Conservation (phyloP, 1,140 invertebrate genomes). For the Eupristina koningsbergeri region DNA sequence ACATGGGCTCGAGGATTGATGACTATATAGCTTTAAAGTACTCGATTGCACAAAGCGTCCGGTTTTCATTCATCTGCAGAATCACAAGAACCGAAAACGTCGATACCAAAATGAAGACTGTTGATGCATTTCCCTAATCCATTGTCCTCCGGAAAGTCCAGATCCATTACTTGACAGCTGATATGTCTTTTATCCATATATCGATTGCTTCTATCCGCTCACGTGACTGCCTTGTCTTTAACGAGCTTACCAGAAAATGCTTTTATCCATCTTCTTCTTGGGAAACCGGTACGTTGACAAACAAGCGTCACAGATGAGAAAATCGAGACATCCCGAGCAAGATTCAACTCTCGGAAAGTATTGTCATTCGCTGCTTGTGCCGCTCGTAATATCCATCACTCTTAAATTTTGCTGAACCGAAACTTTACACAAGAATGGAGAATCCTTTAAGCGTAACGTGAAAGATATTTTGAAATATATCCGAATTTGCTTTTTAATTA, state of each 20-base stretch:
- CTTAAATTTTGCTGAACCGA: constrained; percentile 23
- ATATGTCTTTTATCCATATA: constrained; percentile 35
- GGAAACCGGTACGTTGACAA: constrained; percentile 15
- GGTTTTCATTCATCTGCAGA: background rate
- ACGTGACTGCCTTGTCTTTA: constrained; percentile 31
- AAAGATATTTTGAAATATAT: too few relatives aligned
- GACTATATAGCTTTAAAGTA: background rate
- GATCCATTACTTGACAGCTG: constrained; percentile 45
- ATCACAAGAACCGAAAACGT: background rate
- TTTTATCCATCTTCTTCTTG: constrained; percentile 39
- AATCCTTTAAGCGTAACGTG: too few relatives aligned
- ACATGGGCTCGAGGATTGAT: background rate
- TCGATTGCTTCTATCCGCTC: constrained; percentile 17
- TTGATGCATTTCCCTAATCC: background rate
- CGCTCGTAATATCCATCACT: background rate
- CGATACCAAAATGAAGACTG: constrained; percentile 1
- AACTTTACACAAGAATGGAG: too few relatives aligned
- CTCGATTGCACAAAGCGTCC: too few relatives aligned
- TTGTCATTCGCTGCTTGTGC: constrained; percentile 42
- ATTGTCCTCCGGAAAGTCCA: background rate
- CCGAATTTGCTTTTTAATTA: too few relatives aligned
- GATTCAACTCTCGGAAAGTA: constrained; percentile 7
- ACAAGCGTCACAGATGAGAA: constrained; percentile 32
- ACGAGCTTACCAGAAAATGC: constrained; percentile 49
- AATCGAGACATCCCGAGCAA: constrained; percentile 9